Conservation (phyloP, 2,797 vertebrate species). For the Bradypus variegatus region DNA sequence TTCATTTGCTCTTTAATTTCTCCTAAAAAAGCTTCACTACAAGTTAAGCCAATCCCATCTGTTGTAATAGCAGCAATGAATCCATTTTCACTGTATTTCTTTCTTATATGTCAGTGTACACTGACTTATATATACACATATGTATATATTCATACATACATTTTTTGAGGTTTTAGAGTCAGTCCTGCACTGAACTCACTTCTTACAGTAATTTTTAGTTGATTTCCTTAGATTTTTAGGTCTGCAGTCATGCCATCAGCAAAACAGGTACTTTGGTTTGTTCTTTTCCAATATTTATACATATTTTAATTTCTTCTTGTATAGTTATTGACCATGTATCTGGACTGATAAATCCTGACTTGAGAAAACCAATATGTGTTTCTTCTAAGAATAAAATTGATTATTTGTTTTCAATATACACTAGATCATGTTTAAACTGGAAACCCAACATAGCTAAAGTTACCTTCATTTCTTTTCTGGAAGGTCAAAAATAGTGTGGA, state of each 20-base stretch:
- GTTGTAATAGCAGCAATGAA: not conserved
- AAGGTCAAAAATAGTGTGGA: not conserved
- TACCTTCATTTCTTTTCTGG: slow-evolving; percentile 10
- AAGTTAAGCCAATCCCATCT: not conserved
- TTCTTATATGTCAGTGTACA: not conserved
- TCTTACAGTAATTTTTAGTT: not conserved
- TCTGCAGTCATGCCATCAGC: not conserved
- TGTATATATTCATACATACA: not conserved
- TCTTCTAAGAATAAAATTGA: slow-evolving; percentile 15
- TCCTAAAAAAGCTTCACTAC: not conserved
- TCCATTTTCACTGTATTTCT: not conserved
- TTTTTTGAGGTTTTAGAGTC: not conserved
- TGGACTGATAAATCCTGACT: not conserved
- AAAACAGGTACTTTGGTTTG: not conserved
- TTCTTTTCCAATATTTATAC: slow-evolving; percentile 10
- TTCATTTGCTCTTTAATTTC: not conserved
- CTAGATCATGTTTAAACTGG: not conserved
- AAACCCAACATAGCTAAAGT: not conserved
- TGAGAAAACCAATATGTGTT: not conserved
- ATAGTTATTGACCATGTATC: not conserved
- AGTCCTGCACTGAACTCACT: not conserved
- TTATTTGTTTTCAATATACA: not conserved
- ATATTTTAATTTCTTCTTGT: slow-evolving; percentile 2
- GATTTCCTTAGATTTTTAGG: slow-evolving; percentile 5
- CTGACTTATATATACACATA: not conserved